Base-by-base conservation (phyloP, 2,797 vertebrate species). In the Agapornis canus region DNA sequence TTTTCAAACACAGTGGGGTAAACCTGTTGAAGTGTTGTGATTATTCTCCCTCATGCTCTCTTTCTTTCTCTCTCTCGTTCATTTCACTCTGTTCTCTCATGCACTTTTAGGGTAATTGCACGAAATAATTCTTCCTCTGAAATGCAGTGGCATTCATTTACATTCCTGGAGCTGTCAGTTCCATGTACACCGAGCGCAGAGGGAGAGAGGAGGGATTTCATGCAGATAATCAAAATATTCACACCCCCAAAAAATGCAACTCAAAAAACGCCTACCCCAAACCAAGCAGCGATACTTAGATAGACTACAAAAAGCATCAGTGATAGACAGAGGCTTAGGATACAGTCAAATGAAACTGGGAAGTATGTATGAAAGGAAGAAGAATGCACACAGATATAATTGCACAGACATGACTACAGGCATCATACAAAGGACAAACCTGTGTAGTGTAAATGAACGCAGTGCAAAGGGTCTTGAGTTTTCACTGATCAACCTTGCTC, bases 21-120 rank as follows among this genome's bases (percentile, higher is more conserved):
- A 97, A 97, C 91, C 81, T 95, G 97, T 94, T 70, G 11, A 56
- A 92, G 49, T 96, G 96, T 96, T 96, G 91, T 94, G 95, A 96
- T 94, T 91, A 82, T 93, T 92, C 88, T 84, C 92, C 90, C 73
- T 91, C 89, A 54, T 75, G 51, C 79, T 96, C 86, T 93, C 39
- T 92, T 88, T 93, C 86, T 73, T 85, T 84, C 72, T 82, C 45
- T 89, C 69, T 21, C 73, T 92, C 18, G 9, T 78, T 83, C 71
- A 42, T 92, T 86, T 95, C 89, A 82, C 61, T 79, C 84, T 91
- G 80, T 92, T 94, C 91, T 94, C 80, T 84, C 82, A 82, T 91
- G 69, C 68, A 94, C 78, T 96, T 84, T 93, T 90, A 91, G 82
- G 89, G 95, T 92, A 96, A 97, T 80, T 96, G 95, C 97, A 95